These are phyloP conservation scores for Meloidogyne floridensis DNA, from an alignment of 1,140 invertebrate species.

Conservation along the genomic window DNA sequence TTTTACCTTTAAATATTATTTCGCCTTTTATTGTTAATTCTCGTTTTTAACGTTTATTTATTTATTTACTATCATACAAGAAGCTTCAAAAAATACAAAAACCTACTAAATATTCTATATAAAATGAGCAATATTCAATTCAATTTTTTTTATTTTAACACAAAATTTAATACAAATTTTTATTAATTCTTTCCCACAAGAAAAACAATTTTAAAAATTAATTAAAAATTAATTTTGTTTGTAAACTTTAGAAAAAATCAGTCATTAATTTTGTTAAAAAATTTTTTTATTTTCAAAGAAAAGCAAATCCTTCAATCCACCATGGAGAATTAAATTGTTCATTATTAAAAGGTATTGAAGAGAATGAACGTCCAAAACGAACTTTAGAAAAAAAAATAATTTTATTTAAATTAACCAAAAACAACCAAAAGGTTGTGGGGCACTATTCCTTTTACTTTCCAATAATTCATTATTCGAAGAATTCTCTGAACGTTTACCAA, in stretches of 20 bases:
- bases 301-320: background rate
- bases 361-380: slow-evolving; percentile 36
- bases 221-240: no score
- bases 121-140: no score
- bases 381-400: slow-evolving; percentile 21
- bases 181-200: no score
- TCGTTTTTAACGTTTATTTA: no score
- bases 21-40: no score
- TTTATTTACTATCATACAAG: no score
- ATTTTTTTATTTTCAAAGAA: background rate
- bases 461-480: slow-evolving; percentile 10
- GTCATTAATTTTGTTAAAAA: background rate
- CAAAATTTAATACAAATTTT: no score
- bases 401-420: background rate
- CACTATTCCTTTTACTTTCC: slow-evolving; percentile 40
- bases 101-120: no score
- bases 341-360: background rate
- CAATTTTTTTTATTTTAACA: no score
- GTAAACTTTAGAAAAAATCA: background rate
- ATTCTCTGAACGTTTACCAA: slow-evolving; percentile 33
- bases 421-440: slow-evolving; percentile 43
- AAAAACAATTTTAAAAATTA: no score
- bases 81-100: no score
- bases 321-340: background rate
- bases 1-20: no score